phyloP scores from a whole-genome alignment of 2,113 vertebrate genomes.

The Cryptoleucopteryx plumbea region DNA sequence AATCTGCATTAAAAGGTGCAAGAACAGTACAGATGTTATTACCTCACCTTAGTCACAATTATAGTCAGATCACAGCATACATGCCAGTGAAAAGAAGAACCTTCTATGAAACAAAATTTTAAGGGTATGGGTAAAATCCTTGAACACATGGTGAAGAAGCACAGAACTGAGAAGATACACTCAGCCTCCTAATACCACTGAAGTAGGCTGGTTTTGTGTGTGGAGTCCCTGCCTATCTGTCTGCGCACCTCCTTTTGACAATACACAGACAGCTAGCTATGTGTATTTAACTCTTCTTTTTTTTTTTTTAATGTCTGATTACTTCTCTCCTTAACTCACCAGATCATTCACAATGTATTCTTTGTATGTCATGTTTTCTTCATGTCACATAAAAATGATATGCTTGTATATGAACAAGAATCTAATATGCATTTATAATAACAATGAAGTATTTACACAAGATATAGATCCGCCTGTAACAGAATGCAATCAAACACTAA shows the following conservation, averaged over 20 bases:
- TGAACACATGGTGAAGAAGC: not conserved
- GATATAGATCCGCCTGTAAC: not conserved
- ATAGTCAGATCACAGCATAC: rapidly evolving
- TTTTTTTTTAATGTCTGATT: not conserved
- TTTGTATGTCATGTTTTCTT: not conserved
- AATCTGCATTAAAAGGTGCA: not conserved
- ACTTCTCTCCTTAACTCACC: not conserved
- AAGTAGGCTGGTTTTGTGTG: not conserved
- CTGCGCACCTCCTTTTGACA: not conserved
- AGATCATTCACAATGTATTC: not conserved
- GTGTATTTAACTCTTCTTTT: not conserved
- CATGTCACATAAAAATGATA: not conserved
- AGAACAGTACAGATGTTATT: not conserved
- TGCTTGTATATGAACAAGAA: not conserved
- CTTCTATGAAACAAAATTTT: not conserved
- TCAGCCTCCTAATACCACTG: not conserved
- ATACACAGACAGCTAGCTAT: not conserved
- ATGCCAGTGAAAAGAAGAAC: not conserved
- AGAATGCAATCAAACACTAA: not conserved
- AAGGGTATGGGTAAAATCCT: not conserved
- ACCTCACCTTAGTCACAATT: not conserved
- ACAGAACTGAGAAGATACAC: not conserved
- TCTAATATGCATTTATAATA: not conserved
- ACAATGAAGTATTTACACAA: not conserved
- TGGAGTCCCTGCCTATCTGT: too few species aligned